Conservation (phyloP, 2,113 vertebrate genomes). For the Perognathus longimembris region DNA sequence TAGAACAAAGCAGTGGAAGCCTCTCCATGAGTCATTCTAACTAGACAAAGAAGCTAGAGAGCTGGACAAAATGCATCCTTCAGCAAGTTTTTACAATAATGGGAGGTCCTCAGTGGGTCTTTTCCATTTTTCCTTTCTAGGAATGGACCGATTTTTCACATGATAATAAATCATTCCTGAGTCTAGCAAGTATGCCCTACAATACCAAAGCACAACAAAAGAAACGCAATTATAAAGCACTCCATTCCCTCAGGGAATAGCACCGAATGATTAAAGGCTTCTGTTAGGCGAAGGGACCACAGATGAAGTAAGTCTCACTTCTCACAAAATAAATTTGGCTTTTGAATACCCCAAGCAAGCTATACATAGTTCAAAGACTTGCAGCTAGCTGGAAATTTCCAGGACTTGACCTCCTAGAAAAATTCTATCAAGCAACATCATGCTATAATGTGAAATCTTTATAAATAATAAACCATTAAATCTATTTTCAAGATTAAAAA, state of each 20-base stretch:
- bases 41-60: conserved; percentile 43
- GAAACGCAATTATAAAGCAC: conserved; percentile 65
- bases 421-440: conserved; percentile 28
- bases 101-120: conserved; percentile 45
- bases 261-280: not conserved
- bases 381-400: conserved; percentile 73
- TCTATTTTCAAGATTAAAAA: conserved; percentile 5
- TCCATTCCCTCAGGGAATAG: conserved; percentile 72
- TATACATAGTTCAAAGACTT: conserved; percentile 54
- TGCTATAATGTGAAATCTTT: conserved; percentile 42
- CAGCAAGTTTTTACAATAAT: conserved; percentile 28
- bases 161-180: conserved; percentile 72
- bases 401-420: conserved; percentile 50
- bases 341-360: conserved; percentile 58
- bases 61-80: not conserved
- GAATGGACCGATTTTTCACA: conserved; percentile 65
- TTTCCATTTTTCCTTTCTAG: conserved; percentile 70
- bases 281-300: not conserved
- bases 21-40: conserved; percentile 25
- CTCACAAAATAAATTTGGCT: conserved; percentile 63
- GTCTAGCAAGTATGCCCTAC: conserved; percentile 38
- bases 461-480: conserved; percentile 64
- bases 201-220: conserved; percentile 69
- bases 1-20: conserved; percentile 57
- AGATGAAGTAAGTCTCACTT: conserved; percentile 56